Evolutionary conservation across 2,797 vertebrate genomes (phyloP).

Genomic region (Pterois miles): DNA sequence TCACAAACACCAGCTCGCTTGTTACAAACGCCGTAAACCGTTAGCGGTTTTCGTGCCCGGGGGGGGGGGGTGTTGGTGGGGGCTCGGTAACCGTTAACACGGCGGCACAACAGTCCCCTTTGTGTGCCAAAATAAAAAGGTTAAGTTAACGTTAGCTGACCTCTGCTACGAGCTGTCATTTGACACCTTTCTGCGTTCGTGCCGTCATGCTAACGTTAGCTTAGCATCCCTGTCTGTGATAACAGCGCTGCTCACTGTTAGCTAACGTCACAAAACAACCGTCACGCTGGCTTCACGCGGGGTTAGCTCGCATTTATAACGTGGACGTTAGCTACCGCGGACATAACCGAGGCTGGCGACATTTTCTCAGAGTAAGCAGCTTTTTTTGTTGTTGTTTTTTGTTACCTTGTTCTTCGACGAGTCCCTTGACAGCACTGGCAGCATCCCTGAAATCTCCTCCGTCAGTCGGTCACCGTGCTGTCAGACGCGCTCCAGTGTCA

Average conservation of each 20-base stretch:
- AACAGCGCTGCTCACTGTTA: background rate
- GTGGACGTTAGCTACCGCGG: background rate
- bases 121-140: background rate
- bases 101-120: background rate
- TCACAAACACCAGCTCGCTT: background rate
- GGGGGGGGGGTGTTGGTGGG: too few relatives aligned
- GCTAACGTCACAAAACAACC: background rate
- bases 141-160: background rate
- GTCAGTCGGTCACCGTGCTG: conserved; percentile 4
- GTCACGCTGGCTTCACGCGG: background rate
- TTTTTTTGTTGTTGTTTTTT: background rate
- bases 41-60: too few relatives aligned
- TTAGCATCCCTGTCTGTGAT: background rate
- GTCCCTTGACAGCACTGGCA: conserved; percentile 27
- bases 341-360: too few relatives aligned
- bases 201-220: background rate
- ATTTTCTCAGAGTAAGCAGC: background rate
- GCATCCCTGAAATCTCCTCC: conserved; percentile 38
- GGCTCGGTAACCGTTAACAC: background rate
- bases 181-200: background rate
- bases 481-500: conserved; percentile 6
- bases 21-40: too few relatives aligned
- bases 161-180: background rate
- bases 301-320: background rate
- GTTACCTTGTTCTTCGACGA: conserved; percentile 56